Percentiles rank a stretch among this genome's conserved stretches.
phyloP scores from a whole-genome alignment of 2,888 invertebrate genomes.

The Andrena praecox region DNA sequence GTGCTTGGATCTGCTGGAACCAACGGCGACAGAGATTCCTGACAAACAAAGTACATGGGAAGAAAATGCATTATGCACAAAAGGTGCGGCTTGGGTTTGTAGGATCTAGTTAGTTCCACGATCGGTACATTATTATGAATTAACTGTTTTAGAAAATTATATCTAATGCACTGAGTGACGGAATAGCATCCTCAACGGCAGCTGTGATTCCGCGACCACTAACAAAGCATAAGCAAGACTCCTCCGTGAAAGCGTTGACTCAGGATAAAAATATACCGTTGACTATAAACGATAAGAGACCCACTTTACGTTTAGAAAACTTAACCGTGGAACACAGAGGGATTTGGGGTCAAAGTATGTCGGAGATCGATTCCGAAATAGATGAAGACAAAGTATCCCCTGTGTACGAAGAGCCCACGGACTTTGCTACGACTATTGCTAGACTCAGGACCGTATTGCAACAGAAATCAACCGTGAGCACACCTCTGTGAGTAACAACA shows the following conservation, averaged over 20 bases:
- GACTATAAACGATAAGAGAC: conserved; percentile 46
- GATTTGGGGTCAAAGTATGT: conserved; percentile 78
- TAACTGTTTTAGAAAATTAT: conserved; percentile 71
- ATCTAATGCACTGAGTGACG: conserved; percentile 76
- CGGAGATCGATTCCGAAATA: conserved; percentile 77
- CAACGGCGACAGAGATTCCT: conserved; percentile 28
- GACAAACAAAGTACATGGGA: conserved; percentile 28
- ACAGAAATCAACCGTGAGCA: conserved; percentile 85
- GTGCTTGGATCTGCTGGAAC: conserved; percentile 66
- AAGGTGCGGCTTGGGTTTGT: conserved; percentile 27
- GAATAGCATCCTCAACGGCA: conserved; percentile 80
- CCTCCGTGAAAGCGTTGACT: neutral
- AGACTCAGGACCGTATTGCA: conserved; percentile 89
- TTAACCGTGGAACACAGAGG: conserved; percentile 76
- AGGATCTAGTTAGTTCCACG: conserved; percentile 3
- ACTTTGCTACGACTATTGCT: conserved; percentile 90
- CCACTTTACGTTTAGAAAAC: conserved; percentile 74
- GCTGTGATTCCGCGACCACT: conserved; percentile 78
- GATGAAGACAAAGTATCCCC: conserved; percentile 85
- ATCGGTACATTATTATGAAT: neutral
- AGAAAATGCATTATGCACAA: conserved; percentile 36
- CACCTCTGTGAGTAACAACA: conserved; percentile 73
- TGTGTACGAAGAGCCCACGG: conserved; percentile 90
- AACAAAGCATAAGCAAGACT: conserved; percentile 66
- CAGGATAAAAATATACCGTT: conserved; percentile 23